A percentile compares a stretch with the other conserved stretches of the same genome.
Conservation (phyloP, 1,140 invertebrate genomes). For the Macrobrachium nipponense region DNA sequence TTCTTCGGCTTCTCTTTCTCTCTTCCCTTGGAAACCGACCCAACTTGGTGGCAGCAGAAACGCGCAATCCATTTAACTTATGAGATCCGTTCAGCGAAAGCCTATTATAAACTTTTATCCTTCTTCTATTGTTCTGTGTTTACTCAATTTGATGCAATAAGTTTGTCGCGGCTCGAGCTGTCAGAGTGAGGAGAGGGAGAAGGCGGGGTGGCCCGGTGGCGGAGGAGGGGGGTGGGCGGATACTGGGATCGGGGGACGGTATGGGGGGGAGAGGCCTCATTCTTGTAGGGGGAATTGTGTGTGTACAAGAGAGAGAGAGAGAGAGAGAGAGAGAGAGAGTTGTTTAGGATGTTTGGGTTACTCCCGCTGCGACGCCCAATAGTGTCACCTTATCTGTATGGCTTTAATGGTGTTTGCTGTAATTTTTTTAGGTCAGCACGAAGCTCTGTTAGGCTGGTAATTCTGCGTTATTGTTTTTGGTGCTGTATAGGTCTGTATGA, state of each 20-base stretch:
- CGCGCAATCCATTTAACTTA: conserved; percentile 64
- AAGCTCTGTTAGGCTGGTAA: too few relatives aligned
- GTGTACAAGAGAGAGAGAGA: not conserved
- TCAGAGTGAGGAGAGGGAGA: conserved; percentile 33
- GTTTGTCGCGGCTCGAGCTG: conserved; percentile 62
- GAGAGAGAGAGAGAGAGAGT: not conserved
- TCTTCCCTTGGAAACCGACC: conserved; percentile 29
- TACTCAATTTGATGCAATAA: conserved; percentile 64
- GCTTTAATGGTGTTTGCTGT: too few relatives aligned
- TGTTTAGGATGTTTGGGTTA: too few relatives aligned
- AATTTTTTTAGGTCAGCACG: too few relatives aligned
- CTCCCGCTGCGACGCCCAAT: too few relatives aligned
- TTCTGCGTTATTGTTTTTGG: too few relatives aligned
- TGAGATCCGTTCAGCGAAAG: conserved; percentile 62
- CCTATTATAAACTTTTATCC: conserved; percentile 64
- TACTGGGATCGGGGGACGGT: too few relatives aligned
- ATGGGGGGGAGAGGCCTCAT: too few relatives aligned
- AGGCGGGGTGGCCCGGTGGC: not conserved
- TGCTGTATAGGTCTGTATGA: too few relatives aligned
- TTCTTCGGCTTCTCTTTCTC: not conserved
- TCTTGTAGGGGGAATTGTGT: too few relatives aligned
- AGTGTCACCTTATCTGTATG: too few relatives aligned
- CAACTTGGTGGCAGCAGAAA: conserved; percentile 56
- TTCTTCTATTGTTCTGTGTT: conserved; percentile 63
- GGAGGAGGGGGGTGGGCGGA: not conserved